phyloP scores from a whole-genome alignment of 2,797 vertebrate genomes.

The Pristis pectinata region DNA sequence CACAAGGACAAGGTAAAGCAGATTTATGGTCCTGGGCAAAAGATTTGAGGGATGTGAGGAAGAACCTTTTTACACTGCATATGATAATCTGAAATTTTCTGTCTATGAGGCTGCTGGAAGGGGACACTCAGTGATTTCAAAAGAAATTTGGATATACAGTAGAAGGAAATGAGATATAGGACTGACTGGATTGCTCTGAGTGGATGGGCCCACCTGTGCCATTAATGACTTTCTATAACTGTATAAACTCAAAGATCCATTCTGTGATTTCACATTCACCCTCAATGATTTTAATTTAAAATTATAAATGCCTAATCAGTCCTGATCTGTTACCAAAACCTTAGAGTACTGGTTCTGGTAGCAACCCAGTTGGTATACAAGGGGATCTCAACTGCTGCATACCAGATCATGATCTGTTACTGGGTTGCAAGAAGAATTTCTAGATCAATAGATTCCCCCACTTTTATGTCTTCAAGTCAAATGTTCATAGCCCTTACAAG shows the following conservation, averaged over 20 bases:
- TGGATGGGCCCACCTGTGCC: too few species aligned
- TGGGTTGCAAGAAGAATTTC: background rate
- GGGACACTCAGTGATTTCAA: too few species aligned
- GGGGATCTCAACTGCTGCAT: background rate
- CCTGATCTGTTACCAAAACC: background rate
- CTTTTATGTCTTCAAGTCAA: background rate
- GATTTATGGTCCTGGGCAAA: too few species aligned
- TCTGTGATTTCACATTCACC: background rate
- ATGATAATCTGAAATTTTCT: too few species aligned
- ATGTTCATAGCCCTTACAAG: background rate
- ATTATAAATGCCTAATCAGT: background rate
- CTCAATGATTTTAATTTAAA: background rate
- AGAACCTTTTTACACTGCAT: too few species aligned
- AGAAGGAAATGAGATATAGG: too few species aligned
- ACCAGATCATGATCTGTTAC: background rate
- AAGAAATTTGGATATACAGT: too few species aligned
- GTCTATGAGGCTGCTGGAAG: too few species aligned
- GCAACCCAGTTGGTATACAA: background rate
- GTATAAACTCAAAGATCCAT: background rate
- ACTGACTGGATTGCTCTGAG: too few species aligned
- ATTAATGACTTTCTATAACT: too few species aligned
- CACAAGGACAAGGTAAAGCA: too few species aligned
- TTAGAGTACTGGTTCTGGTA: background rate
- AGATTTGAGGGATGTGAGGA: too few species aligned
- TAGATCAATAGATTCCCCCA: background rate